Evolutionary conservation across 2,888 invertebrate genomes (phyloP), one percentile per base, ranked within the genome.

Genomic region (Polymixis flavicincta): DNA sequence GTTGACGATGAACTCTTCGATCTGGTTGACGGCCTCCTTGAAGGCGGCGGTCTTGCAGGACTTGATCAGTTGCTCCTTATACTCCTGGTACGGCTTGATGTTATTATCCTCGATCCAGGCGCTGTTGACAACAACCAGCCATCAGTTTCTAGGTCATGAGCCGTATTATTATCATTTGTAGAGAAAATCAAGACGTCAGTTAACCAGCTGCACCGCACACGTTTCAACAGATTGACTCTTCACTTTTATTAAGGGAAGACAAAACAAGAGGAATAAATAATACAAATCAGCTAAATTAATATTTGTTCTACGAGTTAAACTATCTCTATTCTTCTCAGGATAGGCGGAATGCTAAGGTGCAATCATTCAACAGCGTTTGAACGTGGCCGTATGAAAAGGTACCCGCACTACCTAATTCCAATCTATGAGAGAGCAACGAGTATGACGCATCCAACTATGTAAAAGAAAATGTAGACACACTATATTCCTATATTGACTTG

Each of bases 31-130:
- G 0, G 98, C 99, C 82, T 98, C 98, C 92, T 98, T 98, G 92
- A 99, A 98, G 13, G 97, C 97, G 0, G 97, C 95, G 0, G 98
- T 97, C 94, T 98, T 98, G 93, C 97, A 97, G 1, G 98, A 97
- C 92, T 98, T 98, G 71, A 97, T 97, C 77, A 98, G 96, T 89
- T 98, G 97, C 45, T 98, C 98, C 93, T 98, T 98, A 93, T 97
- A 98, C 80, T 98, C 97, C 22, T 97, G 97, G 93, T 99, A 99
- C 0, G 98, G 98, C 93, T 98, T 98, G 71, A 99, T 98, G 90
- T 98, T 98, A 83, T 97, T 97, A 85, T 98, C 98, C 91, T 98
- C 98, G 84, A 99, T 98, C 98, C 99, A 99, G 11, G 98, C 99
- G 96, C 98, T 98, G 96, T 90, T 88, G 89, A 82, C 76, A 90